Conservation (phyloP, 2,888 invertebrate genomes). For the Halictus ligatus region DNA sequence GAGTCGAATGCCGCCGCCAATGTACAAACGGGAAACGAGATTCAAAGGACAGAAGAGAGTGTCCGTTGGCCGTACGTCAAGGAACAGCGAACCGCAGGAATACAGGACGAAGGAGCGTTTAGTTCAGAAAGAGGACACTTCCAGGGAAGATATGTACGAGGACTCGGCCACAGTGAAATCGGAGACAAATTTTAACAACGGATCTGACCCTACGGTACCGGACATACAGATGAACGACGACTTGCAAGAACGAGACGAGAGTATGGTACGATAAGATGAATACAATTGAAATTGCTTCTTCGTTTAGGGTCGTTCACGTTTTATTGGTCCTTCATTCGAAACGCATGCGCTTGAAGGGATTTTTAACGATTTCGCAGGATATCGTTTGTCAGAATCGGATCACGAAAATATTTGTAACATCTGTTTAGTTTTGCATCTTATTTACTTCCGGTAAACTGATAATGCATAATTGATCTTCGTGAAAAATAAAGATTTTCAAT, state of each 20-base stretch:
- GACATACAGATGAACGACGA: constrained; percentile 78
- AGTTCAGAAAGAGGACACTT: constrained; percentile 46
- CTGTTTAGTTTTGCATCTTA: not conserved
- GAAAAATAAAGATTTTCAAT: too few relatives aligned
- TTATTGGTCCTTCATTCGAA: not conserved
- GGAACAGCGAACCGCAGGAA: constrained; percentile 67
- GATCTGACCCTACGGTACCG: constrained; percentile 78
- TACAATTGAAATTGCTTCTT: constrained; percentile 13
- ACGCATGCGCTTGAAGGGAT: not conserved
- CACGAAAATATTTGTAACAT: not conserved
- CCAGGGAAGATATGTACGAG: constrained; percentile 60
- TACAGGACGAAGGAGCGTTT: constrained; percentile 62
- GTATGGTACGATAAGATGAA: constrained; percentile 63
- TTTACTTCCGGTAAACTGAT: not conserved
- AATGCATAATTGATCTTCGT: too few relatives aligned
- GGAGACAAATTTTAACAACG: constrained; percentile 72
- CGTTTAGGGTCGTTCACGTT: not conserved
- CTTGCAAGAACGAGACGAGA: constrained; percentile 70
- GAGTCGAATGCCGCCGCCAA: constrained; percentile 78
- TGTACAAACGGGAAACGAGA: constrained; percentile 83
- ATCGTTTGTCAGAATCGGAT: too few relatives aligned
- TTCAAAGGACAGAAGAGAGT: constrained; percentile 85
- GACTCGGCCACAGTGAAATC: constrained; percentile 66
- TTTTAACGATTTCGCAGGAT: not conserved
- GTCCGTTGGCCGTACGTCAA: constrained; percentile 80